phyloP scores from a whole-genome alignment of 2,888 invertebrate genomes.

The Sminthurides aquaticus region DNA sequence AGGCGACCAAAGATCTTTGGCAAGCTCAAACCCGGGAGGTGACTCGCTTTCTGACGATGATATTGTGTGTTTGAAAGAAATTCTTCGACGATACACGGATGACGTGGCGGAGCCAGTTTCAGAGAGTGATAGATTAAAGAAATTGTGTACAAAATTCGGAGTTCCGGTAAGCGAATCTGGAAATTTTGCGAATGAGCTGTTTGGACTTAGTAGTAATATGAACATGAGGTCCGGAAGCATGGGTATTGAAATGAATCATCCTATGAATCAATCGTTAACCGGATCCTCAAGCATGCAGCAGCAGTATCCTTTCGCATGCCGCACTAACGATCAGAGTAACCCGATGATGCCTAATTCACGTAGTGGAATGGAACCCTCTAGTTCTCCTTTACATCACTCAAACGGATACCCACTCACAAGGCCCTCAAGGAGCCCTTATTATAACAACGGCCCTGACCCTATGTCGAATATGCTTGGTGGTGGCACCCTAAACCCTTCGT shows the following conservation, averaged over 20 bases:
- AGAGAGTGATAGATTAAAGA: slow-evolving; percentile 2
- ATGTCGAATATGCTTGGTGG: not conserved
- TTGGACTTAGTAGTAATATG: not conserved
- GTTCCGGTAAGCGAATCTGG: slow-evolving; percentile 18
- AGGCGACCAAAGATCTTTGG: not conserved
- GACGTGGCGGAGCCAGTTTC: slow-evolving; percentile 1
- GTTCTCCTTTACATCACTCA: not conserved
- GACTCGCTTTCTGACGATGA: slow-evolving; percentile 25
- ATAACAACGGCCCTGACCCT: not conserved
- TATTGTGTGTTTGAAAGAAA: slow-evolving; percentile 19
- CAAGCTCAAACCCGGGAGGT: not conserved
- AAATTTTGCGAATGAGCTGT: not conserved
- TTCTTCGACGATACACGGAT: slow-evolving; percentile 21
- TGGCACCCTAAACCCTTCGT: not conserved
- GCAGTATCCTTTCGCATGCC: not conserved
- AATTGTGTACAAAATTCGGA: slow-evolving; percentile 10
- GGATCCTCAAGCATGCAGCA: not conserved
- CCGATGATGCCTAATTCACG: not conserved
- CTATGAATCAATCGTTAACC: not conserved
- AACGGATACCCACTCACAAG: not conserved
- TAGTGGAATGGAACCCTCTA: not conserved
- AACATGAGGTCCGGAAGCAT: not conserved
- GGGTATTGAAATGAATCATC: not conserved
- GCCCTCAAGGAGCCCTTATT: not conserved
- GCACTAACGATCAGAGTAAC: not conserved